Evolutionary conservation across 1,140 invertebrate species (phyloP), one percentile per base, ranked within the genome.

Genomic region (Zophobas morio): DNA sequence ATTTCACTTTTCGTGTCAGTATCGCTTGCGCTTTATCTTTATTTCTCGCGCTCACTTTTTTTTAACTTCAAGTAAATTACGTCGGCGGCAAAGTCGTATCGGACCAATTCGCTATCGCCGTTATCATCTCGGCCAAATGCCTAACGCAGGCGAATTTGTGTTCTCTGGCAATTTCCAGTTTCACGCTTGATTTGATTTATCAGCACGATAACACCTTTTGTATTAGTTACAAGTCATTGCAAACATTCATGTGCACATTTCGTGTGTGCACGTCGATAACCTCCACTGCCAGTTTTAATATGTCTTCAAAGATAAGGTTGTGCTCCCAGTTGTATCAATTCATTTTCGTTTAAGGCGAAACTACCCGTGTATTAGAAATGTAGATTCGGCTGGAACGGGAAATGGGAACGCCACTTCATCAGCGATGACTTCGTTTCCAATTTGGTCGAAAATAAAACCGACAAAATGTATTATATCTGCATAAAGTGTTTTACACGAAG

Each of bases 181-280:
- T 73, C 49, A 73, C 71, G 71, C 71, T 73, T 73, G 71, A 73
- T 73, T 73, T 73, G 71, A 54, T 73, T 73, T 54, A 73, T 73
- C 71, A 73, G 71, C 5, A 2, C 54, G 71, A 73, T 73, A 73
- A 73, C 49, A 73, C 54, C 70, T 40, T 73, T 73, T 73, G 71
- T 73, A 73, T 73, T 73, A 56, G 71, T 73, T 73, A 73, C 71
- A 56, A 73, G 35, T 73, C 71, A 54, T 73, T 73, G 51, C 71
- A 6, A 53, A 53, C 39, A 73, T 73, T 54, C 51, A 73, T 73
- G 70, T 72, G 34, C 70, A 33, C 70, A 54, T 72, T 53, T 72
- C 70, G 51, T 32, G 70, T 72, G 54, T 73, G 39, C n/a, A 56
- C 6, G 33, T 54, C n/a, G 71, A 73, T 56, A 73, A 73, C 37